phyloP scores from a whole-genome alignment of 2,888 invertebrate genomes.

The Sipunculus nudus region DNA sequence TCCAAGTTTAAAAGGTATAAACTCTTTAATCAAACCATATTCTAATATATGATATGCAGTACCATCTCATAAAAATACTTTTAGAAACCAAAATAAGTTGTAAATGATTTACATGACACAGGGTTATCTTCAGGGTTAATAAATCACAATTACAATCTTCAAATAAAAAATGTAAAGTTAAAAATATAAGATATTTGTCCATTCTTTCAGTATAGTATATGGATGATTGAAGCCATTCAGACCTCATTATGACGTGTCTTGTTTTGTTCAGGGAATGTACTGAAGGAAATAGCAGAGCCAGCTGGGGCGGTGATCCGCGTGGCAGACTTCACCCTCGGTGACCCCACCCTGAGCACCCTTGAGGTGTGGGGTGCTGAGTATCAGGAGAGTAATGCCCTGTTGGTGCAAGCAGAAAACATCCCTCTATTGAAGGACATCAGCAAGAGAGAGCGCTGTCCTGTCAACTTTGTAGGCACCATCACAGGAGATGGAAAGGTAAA shows the following conservation, averaged over 20 bases:
- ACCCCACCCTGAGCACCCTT: conserved; percentile 90
- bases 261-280: conserved; percentile 79
- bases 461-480: conserved; percentile 91
- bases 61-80: too few species aligned
- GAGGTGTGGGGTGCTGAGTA: conserved; percentile 99
- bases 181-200: too few species aligned
- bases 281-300: conserved; percentile 96
- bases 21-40: too few species aligned
- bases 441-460: conserved; percentile 87
- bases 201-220: background rate
- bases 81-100: too few species aligned
- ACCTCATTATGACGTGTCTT: background rate
- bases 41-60: too few species aligned
- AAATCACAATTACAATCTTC: too few species aligned
- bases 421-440: conserved; percentile 77
- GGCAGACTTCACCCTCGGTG: conserved; percentile 82
- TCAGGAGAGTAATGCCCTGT: conserved; percentile 92
- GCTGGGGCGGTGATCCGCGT: conserved; percentile 91
- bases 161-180: too few species aligned
- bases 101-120: too few species aligned
- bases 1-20: too few species aligned
- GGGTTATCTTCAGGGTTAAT: too few species aligned
- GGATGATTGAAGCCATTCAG: background rate
- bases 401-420: conserved; percentile 76
- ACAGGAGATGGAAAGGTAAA: conserved; percentile 82